Evolutionary conservation across 2,797 vertebrate species (phyloP).

Genomic region (Nannoperca australis): DNA sequence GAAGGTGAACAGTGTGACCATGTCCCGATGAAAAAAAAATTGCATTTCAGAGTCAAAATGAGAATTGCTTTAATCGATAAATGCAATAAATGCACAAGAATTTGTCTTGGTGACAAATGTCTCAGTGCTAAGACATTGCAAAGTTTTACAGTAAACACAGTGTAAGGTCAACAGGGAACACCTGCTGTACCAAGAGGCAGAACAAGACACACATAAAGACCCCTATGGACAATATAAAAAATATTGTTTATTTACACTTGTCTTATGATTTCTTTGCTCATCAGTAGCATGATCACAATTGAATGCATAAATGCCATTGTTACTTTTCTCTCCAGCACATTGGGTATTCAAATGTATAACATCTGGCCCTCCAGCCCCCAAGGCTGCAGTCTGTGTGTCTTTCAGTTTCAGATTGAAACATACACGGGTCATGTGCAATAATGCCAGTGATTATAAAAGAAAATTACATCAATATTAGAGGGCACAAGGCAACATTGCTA

Average conservation of each 20-base stretch:
- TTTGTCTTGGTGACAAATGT: conserved; percentile 34
- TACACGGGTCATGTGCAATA: conserved; percentile 25
- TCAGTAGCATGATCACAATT: conserved; percentile 15
- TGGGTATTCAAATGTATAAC: conserved; percentile 21
- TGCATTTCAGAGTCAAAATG: conserved; percentile 37
- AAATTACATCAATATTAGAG: conserved; percentile 47
- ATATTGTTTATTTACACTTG: background rate
- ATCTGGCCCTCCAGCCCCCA: conserved; percentile 1
- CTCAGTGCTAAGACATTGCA: background rate
- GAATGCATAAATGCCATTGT: background rate
- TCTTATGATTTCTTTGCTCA: background rate
- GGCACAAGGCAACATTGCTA: conserved; percentile 16
- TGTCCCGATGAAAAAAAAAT: conserved; percentile 31
- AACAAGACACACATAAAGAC: background rate
- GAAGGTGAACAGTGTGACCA: conserved; percentile 73
- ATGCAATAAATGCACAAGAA: conserved; percentile 24
- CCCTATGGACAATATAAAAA: background rate
- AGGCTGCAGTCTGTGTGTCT: conserved; percentile 16
- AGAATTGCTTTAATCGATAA: conserved; percentile 46
- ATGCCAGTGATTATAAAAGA: conserved; percentile 33
- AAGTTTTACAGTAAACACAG: conserved; percentile 2
- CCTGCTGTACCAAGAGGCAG: background rate
- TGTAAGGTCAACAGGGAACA: conserved; percentile 25
- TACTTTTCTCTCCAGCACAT: conserved; percentile 20
- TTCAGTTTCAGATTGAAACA: conserved; percentile 42